These are phyloP conservation scores for Tenebrosternarchus preto DNA, from an alignment of 2,113 vertebrate genomes.

Conservation along the genomic window DNA sequence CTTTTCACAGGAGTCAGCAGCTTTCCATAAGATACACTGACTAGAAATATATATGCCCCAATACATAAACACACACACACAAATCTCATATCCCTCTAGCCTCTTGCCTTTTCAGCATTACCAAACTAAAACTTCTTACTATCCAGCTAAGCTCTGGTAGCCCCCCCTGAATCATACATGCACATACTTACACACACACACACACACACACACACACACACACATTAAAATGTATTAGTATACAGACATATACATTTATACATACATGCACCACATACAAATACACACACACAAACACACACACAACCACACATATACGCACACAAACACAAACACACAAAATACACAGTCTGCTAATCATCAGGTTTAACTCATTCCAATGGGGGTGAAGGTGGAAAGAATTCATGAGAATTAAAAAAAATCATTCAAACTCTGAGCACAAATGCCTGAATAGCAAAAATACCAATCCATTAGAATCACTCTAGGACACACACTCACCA, in stretches of 20 bases:
- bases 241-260: background rate
- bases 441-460: background rate
- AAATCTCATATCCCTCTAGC: background rate
- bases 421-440: background rate
- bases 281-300: background rate
- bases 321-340: background rate
- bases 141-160: background rate
- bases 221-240: too few relatives aligned
- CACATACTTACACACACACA: too few relatives aligned
- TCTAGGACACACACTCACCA: background rate
- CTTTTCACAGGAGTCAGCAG: slow-evolving; percentile 21
- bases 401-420: background rate
- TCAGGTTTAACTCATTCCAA: too few relatives aligned
- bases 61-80: slow-evolving; percentile 1
- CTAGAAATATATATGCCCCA: background rate
- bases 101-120: background rate
- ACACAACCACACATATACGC: background rate
- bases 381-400: too few relatives aligned
- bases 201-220: too few relatives aligned
- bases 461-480: background rate
- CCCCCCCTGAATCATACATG: too few relatives aligned
- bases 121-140: background rate
- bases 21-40: background rate
- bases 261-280: background rate
- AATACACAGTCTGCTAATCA: background rate